Conservation (phyloP, 2,113 vertebrate species). For the Mixornis gularis region DNA sequence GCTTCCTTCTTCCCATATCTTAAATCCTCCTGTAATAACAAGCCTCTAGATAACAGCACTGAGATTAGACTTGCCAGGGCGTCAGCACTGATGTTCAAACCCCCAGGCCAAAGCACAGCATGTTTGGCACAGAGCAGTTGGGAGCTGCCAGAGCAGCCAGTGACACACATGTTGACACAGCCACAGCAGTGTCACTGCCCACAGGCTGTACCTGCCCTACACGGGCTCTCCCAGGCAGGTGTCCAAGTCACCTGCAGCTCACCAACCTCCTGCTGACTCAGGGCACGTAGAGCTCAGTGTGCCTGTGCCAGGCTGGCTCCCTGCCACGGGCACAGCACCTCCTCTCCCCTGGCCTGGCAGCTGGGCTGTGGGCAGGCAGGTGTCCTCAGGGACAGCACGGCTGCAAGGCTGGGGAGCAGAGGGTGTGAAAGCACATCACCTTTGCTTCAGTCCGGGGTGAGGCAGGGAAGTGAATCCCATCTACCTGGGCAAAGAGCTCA, state of each 20-base stretch:
- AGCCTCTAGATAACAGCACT: not conserved
- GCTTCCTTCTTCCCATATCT: not conserved
- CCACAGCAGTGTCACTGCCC: not conserved
- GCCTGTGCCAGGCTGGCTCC: not conserved
- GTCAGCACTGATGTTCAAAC: not conserved
- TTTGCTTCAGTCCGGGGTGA: not conserved
- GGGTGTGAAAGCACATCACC: not conserved
- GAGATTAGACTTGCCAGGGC: not conserved
- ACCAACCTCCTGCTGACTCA: not conserved
- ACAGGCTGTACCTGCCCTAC: not conserved
- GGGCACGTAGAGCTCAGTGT: not conserved
- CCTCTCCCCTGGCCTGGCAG: not conserved
- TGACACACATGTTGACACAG: fast-evolving
- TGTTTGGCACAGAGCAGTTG: not conserved
- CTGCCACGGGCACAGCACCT: not conserved
- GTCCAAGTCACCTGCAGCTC: not conserved
- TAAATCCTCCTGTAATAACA: not conserved
- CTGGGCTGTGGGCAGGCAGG: not conserved
- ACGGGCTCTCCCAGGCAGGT: fast-evolving
- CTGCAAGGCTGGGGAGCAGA: not conserved
- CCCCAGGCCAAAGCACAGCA: not conserved
- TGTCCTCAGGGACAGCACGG: not conserved
- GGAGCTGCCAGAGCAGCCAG: not conserved
- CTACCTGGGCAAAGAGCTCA: not conserved
- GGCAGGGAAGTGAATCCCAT: not conserved